phyloP scores from a whole-genome alignment of 1,140 invertebrate genomes.

The Euborellia annulipes region DNA sequence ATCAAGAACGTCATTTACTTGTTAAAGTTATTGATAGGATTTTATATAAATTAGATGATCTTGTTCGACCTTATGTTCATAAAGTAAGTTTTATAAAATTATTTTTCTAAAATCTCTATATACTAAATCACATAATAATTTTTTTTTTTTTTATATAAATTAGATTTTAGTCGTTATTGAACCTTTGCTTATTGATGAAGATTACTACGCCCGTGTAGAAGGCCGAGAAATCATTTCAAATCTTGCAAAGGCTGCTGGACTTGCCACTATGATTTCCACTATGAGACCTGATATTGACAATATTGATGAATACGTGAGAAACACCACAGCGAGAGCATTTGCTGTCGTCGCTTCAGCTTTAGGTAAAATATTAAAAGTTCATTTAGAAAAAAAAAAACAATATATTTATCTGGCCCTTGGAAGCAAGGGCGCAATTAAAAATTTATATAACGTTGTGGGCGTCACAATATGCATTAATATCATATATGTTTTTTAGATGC shows the following conservation, averaged over 20 bases:
- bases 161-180: constrained; percentile 97
- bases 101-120: constrained; percentile 4
- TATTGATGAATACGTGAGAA: constrained; percentile 98
- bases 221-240: constrained; percentile 99
- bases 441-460: background rate
- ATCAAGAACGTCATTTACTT: constrained; percentile 97
- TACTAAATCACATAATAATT: constrained; percentile 12
- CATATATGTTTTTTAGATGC: too few relatives aligned
- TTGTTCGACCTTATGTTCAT: constrained; percentile 97
- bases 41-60: constrained; percentile 95
- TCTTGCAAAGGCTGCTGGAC: constrained; percentile 96
- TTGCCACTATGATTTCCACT: constrained; percentile 99
- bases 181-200: constrained; percentile 96
- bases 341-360: constrained; percentile 97
- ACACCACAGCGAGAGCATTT: constrained; percentile 97
- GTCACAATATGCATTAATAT: background rate
- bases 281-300: constrained; percentile 99
- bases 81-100: constrained; percentile 45
- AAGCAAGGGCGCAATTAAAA: too few relatives aligned
- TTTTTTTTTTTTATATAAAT: constrained; percentile 13
- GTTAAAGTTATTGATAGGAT: constrained; percentile 99
- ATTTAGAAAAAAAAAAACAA: background rate
- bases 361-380: constrained; percentile 31
- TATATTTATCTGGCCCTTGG: background rate
- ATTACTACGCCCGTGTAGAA: constrained; percentile 98